These are phyloP conservation scores for Rattus norvegicus DNA, from an alignment of 2,113 vertebrate genomes.

Conservation along the genomic window GRCr8 NC_086022.1:184217501-184218000, in stretches of 20 bases:
- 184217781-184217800: not conserved
- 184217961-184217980: not conserved
- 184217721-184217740: not conserved
- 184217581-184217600: not conserved
- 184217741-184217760: not conserved
- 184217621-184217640: not conserved
- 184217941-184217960: not conserved
- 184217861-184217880: not conserved
- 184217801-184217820: not conserved
- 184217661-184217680: not conserved
- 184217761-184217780: not conserved
- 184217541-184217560: not conserved
- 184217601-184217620: not conserved
- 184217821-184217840: not conserved
- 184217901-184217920: not conserved
- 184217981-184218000: not conserved
- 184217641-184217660: not conserved
- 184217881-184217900: not conserved
- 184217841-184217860: not conserved
- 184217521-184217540: not conserved
- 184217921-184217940: not conserved
- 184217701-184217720: not conserved
- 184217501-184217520: not conserved
- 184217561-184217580: not conserved
- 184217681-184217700: not conserved